Evolutionary conservation across 1,140 invertebrate genomes (phyloP), one percentile per base, ranked within the genome.

Genomic region (Carposina sasakii): DNA sequence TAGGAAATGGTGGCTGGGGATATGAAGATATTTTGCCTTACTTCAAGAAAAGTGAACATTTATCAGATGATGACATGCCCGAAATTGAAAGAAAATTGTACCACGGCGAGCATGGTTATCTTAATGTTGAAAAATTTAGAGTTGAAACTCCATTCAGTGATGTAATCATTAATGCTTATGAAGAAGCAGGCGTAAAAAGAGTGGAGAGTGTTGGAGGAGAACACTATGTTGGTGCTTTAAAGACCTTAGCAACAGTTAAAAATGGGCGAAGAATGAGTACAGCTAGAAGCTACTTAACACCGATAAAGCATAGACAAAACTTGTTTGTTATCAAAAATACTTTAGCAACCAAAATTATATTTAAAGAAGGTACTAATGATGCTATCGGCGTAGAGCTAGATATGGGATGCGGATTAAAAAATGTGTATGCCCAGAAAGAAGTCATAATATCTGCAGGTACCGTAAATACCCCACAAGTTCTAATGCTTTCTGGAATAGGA

Each of bases 1-100:
- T 76, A 61, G 87, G 88, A 3, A 88, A 88, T 62, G 61, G 71
- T 0, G 88, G 88, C 4, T 94, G 93, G 93, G 86, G 86, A 22
- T 92, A 89, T 54, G 54, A 72, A 40, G 56, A 61, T 39, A 52
- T 71, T n/a, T 34, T 22, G 2, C 24, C 39, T 6, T 66, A 66
- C 43, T 67, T 51, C 13, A 63, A 47, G 22, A 76, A 70, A 60
- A 52, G 57, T n/a, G 70, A 73, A 63, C 71, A 46, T 41, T 53
- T 73, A 1, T 61, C 71, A 58, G 52, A 69, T 24, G 26, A 44
- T 5, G 12, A 43, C 23, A 44, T 73, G 45, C 21, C 46, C 21
- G 47, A 45, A 24, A 50, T 60, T 52, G 49, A 45, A 3, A 5
- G 19, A 15, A 55, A 19, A 3, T n/a, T 54, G 5, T 33, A 52